A percentile compares a stretch with the other conserved stretches of the same genome.
Conservation (phyloP, 2,113 vertebrate genomes). For the Albula glossodonta region DNA sequence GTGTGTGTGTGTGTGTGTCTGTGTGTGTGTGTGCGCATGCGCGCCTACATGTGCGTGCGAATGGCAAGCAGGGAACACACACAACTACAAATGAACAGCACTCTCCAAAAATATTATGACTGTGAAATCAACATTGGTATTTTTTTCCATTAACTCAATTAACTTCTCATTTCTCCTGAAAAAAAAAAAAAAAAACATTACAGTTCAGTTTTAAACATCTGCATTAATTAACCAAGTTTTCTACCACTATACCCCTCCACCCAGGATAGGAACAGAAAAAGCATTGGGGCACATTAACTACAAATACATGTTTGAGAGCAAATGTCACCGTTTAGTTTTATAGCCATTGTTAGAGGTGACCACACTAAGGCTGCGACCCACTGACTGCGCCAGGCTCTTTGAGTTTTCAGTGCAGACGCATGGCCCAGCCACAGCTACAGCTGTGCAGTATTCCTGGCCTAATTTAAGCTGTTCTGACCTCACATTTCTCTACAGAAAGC, state of each 20-base stretch:
- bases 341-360: too few species aligned
- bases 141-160: neutral
- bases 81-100: neutral
- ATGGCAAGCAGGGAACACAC: neutral
- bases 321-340: too few species aligned
- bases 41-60: too few species aligned
- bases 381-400: neutral
- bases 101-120: neutral
- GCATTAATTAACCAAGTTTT: too few species aligned
- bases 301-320: too few species aligned
- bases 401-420: too few species aligned
- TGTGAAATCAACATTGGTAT: neutral
- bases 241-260: too few species aligned
- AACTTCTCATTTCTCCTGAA: neutral
- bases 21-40: conserved; percentile 9
- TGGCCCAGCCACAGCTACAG: neutral
- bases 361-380: neutral
- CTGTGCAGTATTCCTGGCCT: neutral
- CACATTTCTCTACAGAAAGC: neutral
- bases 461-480: neutral
- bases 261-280: too few species aligned
- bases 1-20: neutral
- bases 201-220: too few species aligned
- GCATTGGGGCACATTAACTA: too few species aligned
- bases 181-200: too few species aligned